These are phyloP conservation scores for Irena cyanogastra DNA, from an alignment of 2,113 vertebrate genomes.

Conservation along the genomic window DNA sequence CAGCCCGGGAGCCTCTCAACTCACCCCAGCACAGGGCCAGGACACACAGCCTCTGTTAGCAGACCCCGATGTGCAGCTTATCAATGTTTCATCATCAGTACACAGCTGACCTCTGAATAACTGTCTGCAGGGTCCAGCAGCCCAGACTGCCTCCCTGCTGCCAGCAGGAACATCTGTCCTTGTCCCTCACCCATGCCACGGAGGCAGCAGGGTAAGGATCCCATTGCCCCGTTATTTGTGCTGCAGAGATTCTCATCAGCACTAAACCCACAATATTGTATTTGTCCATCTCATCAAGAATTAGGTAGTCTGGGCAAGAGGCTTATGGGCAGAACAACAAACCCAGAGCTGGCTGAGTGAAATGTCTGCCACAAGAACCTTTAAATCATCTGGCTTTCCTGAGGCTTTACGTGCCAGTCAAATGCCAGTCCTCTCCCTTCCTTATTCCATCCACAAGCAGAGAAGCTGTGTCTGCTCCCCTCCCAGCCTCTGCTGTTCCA, in stretches of 20 bases:
- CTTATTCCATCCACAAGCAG: background rate
- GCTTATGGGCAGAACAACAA: background rate
- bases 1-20: accelerated
- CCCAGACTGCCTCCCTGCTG: background rate
- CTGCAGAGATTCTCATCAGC: background rate
- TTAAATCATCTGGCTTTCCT: background rate
- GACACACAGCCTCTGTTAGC: accelerated
- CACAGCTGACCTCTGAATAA: background rate
- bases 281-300: background rate
- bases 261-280: background rate
- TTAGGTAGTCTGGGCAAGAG: background rate
- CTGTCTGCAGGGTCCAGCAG: background rate
- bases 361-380: background rate
- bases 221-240: accelerated
- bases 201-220: background rate
- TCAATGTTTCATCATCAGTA: background rate
- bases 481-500: background rate
- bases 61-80: background rate
- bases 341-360: background rate
- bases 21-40: background rate
- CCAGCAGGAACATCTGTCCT: background rate
- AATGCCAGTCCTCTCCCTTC: background rate
- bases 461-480: background rate
- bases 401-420: background rate
- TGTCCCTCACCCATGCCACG: accelerated